Base-by-base conservation (phyloP, 2,797 vertebrate species). In the Masticophis lateralis region DNA sequence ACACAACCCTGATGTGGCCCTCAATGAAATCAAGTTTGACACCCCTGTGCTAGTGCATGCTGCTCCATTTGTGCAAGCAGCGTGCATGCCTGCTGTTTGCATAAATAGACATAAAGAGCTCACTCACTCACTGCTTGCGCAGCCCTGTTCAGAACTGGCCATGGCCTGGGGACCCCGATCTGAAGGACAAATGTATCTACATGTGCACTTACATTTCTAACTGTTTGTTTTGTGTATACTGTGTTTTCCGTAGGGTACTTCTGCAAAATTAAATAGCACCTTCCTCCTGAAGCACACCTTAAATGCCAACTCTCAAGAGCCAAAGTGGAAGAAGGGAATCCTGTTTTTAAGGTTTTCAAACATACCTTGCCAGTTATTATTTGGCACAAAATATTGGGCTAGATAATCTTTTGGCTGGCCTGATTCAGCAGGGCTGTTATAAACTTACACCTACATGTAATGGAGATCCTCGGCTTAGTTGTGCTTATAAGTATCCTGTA, bases 21-120 rank as follows among this genome's bases (percentile, higher is more conserved):
- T 61, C 60, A 61, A 61, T 61, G 60, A 61, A 61, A 25, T 27
- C 8, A 3, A 61, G 22, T 61, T 61, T 61, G 60, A 27, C 59
- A 60, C 20, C 59, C 59, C 60, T 61, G 22, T 2, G 22, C 22
- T 61, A 32, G 2, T 32, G 66, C 5, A 1, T 32, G 63, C n/a
- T 7, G 66, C n/a, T 32, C 63, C 63, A 14, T 69, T n/a, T 16
- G 28, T 69, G 63, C n/a, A n/a, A 69, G 28, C 63, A 69, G 63
- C 2, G 0, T 10, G 2, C 66, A 7, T 0, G 13, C 28, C n/a
- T 69, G 13, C 13, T 5, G 0, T 69, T 16, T 69, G n/a, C 66
- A 69, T n/a, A 16, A 69, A 32, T 61, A 61, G 60, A 27, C 25
- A 61, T 25, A 61, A 61, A 61, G 22, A 66, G 12, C 10, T 12